Percentiles rank a stretch among this genome's conserved stretches.
These are phyloP conservation scores for Pseudopleuronectes americanus DNA, from an alignment of 2,797 vertebrate species.

Conservation along the genomic window DNA sequence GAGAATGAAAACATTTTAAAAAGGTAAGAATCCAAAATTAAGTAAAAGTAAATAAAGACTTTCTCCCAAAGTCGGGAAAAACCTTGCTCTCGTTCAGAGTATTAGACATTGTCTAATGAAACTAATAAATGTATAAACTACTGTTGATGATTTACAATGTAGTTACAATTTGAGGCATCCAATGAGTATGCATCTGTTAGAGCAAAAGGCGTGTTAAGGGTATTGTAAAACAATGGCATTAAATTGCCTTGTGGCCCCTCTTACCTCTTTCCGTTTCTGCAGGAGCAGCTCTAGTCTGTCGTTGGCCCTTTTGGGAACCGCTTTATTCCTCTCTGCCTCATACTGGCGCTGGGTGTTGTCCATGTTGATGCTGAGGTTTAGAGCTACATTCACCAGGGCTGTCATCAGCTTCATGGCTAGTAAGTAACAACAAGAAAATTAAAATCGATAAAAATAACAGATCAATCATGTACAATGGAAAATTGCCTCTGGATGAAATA, in stretches of 20 bases:
- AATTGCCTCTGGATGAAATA: not conserved
- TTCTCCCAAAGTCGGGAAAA: not conserved
- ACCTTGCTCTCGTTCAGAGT: too few relatives aligned
- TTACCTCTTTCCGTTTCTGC: conserved; percentile 99
- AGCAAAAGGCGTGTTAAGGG: too few relatives aligned
- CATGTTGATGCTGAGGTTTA: conserved; percentile 99
- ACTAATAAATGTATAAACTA: too few relatives aligned
- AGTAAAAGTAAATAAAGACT: not conserved
- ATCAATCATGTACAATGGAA: not conserved
- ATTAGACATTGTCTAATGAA: too few relatives aligned
- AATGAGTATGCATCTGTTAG: not conserved
- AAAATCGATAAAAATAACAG: not conserved
- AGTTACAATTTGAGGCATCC: not conserved
- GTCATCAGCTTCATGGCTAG: conserved; percentile 99
- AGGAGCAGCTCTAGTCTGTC: conserved; percentile 95
- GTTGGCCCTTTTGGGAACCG: conserved; percentile 96
- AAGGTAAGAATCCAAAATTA: too few relatives aligned
- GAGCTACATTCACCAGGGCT: conserved; percentile 98
- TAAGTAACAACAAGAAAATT: conserved; percentile 6
- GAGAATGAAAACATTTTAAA: too few relatives aligned
- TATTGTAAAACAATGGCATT: too few relatives aligned
- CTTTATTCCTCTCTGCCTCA: conserved; percentile 97
- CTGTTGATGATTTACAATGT: too few relatives aligned
- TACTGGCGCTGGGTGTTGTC: conserved; percentile 99
- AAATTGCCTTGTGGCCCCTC: not conserved